Percentiles rank a stretch among this genome's conserved stretches.
phyloP scores from a whole-genome alignment of 2,888 invertebrate genomes.

The Scaeva pyrastri region DNA sequence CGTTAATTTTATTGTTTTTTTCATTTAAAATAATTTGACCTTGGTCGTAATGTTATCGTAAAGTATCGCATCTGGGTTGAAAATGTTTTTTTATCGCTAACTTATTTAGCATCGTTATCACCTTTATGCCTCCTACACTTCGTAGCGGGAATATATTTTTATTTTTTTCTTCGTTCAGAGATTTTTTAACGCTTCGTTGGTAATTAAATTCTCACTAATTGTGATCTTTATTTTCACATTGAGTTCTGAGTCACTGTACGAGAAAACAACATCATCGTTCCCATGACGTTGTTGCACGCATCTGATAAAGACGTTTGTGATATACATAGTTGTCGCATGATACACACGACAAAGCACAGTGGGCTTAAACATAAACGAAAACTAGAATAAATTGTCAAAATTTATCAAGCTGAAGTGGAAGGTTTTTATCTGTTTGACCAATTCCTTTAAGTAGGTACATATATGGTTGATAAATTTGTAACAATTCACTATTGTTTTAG shows the following conservation, averaged over 20 bases:
- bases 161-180: not conserved
- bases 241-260: not conserved
- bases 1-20: no score
- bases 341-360: not conserved
- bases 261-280: not conserved
- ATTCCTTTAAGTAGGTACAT: no score
- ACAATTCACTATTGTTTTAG: no score
- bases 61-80: not conserved
- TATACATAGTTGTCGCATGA: not conserved
- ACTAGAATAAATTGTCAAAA: not conserved
- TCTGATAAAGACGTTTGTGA: not conserved
- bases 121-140: not conserved
- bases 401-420: no score
- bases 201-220: constrained; percentile 17
- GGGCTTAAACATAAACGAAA: not conserved
- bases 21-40: not conserved
- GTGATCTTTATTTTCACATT: constrained; percentile 1
- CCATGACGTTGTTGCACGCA: constrained; percentile 25
- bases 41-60: not conserved
- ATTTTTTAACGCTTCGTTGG: constrained; percentile 23
- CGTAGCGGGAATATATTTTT: not conserved
- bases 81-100: constrained; percentile 4
- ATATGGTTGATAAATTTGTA: no score
- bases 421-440: no score
- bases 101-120: constrained; percentile 25